Evolutionary conservation across 2,797 vertebrate genomes (phyloP).

Genomic region (Acrossocheilus fasciatus): DNA sequence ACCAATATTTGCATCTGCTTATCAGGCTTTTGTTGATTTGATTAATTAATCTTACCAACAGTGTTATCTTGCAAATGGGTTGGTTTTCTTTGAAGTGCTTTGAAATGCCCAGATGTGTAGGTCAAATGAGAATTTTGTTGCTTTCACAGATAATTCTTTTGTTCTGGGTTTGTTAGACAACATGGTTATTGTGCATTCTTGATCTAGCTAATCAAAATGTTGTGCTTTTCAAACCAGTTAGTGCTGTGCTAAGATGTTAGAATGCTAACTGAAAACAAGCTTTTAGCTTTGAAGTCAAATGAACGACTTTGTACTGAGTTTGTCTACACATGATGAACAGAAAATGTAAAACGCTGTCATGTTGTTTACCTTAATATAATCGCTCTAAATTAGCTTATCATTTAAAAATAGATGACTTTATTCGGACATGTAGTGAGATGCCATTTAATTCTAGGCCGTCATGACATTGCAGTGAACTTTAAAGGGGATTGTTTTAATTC

Average conservation of each 20-base stretch:
- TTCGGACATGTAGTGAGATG: not conserved
- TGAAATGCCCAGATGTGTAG: not conserved
- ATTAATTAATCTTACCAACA: not conserved
- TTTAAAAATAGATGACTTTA: not conserved
- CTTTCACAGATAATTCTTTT: not conserved
- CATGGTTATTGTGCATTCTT: not conserved
- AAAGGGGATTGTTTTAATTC: slow-evolving; percentile 6
- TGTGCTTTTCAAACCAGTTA: not conserved
- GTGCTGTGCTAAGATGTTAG: not conserved
- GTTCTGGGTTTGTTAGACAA: not conserved
- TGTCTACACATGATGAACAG: slow-evolving; percentile 4
- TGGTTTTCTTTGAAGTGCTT: not conserved
- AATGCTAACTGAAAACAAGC: not conserved
- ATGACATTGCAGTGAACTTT: not conserved
- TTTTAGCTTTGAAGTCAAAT: not conserved
- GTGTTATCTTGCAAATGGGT: not conserved
- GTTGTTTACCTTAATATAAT: not conserved
- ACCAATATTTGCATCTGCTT: not conserved
- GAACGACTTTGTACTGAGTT: not conserved
- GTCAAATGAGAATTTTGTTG: not conserved
- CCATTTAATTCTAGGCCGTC: not conserved
- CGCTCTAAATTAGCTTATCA: not conserved
- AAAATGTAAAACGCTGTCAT: not conserved
- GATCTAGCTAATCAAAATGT: not conserved
- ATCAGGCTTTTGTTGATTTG: not conserved